phyloP scores from a whole-genome alignment of 1,140 invertebrate species.

The Conus ventricosus region DNA sequence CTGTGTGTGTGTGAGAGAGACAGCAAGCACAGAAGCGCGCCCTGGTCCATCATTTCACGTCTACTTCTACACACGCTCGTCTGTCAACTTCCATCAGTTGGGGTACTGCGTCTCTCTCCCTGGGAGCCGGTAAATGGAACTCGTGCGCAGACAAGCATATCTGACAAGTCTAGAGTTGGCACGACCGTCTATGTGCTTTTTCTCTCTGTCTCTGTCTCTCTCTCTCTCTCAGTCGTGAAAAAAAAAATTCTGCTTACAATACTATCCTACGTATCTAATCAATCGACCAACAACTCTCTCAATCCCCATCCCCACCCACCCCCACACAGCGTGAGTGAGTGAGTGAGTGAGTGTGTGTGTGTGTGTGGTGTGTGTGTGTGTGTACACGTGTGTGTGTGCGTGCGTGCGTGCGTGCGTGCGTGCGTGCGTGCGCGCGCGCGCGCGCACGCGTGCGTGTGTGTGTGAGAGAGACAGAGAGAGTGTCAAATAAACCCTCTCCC shows the following conservation, averaged over 20 bases:
- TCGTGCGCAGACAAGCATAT: neutral
- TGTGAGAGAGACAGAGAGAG: neutral
- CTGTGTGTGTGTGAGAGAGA: no score
- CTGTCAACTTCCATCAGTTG: slow-evolving; percentile 3
- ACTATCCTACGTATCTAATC: neutral
- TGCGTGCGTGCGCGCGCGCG: neutral
- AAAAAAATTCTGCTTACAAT: no score
- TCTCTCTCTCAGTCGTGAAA: no score
- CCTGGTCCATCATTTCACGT: neutral
- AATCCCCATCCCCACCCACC: neutral
- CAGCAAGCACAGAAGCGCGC: neutral
- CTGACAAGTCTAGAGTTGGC: neutral
- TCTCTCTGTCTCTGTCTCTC: no score
- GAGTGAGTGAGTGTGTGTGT: neutral
- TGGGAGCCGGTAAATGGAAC: neutral
- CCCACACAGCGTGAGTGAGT: no score
- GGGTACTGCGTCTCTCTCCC: neutral
- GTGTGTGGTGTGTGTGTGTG: neutral
- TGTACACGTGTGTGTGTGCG: neutral
- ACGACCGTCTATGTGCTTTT: neutral
- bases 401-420: no score
- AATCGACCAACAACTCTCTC: no score
- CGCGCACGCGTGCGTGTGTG: neutral
- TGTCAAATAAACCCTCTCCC: no score
- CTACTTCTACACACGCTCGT: neutral